A percentile compares a stretch with the other conserved stretches of the same genome.
Conservation (phyloP, 2,113 vertebrate genomes). For the Thamnaconus septentrionalis region DNA sequence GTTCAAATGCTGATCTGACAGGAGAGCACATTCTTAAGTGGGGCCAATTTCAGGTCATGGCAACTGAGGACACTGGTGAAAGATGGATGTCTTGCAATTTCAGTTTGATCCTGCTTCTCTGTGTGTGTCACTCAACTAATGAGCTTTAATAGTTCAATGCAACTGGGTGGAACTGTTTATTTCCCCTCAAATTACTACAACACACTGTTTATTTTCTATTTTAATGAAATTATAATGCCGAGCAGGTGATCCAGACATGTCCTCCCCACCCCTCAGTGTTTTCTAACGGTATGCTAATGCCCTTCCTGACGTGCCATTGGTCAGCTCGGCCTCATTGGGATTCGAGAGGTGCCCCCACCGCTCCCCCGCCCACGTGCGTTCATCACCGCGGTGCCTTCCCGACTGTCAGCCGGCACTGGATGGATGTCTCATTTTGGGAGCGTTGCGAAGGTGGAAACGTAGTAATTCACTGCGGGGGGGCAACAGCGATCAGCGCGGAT, state of each 20-base stretch:
- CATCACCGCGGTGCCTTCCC: constrained; percentile 60
- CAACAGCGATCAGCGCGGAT: no score
- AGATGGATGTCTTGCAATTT: constrained; percentile 18
- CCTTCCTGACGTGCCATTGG: constrained; percentile 30
- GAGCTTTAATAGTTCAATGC: background rate
- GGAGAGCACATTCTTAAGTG: constrained; percentile 4
- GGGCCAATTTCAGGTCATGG: constrained; percentile 22
- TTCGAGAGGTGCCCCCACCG: constrained; percentile 41
- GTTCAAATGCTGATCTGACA: constrained; percentile 2
- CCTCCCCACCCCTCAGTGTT: background rate
- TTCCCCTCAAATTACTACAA: no score
- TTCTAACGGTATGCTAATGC: constrained; percentile 30
- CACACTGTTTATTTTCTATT: no score
- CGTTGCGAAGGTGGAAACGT: constrained; percentile 61
- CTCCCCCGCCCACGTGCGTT: constrained; percentile 25
- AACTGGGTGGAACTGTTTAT: background rate
- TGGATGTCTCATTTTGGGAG: constrained; percentile 56
- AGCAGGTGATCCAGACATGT: no score
- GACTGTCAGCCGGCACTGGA: constrained; percentile 46
- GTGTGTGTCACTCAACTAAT: constrained; percentile 1
- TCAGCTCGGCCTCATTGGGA: constrained; percentile 43
- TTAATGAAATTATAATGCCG: no score
- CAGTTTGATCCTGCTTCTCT: background rate
- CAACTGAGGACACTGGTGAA: constrained; percentile 27
- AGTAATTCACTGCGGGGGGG: constrained; percentile 48